Base-by-base conservation (phyloP, 2,797 vertebrate genomes). In the Sebastiscus albofasciatus region DNA sequence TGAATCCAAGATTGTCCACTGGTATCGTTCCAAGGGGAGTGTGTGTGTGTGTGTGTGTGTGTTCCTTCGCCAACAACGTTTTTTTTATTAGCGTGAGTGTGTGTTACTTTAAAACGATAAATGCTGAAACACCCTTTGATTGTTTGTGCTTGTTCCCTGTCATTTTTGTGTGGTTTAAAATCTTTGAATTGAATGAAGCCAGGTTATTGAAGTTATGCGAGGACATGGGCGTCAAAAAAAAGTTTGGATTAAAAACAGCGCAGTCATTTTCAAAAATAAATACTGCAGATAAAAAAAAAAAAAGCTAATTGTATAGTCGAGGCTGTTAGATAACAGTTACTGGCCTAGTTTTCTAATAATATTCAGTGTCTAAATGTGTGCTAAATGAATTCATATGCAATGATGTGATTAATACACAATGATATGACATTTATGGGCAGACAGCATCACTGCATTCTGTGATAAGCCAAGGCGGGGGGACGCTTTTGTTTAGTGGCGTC, bases 401-500 rank as follows among this genome's bases (percentile, higher is more conserved):
- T 76, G 31, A 80, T 84, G 88, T 80, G 66, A 85, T 90, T 84
- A 77, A 82, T 81, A 80, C 75, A 70, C 71, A 83, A 67, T 76
- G 64, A 89, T 83, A 64, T 70, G 81, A 87, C 77, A 78, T 88
- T 87, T 67, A 83, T 69, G 16, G 60, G 58, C 74, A 73, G 74
- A 80, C 67, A 62, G 79, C 82, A 87, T 89, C 77, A 66, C 71
- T 77, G 82, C 42, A 61, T 85, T 87, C 70, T 90, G 56, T 22
- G 65, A 90, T 90, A 82, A 90, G 79, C 77, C 24, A 66, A 33
- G 52, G 52, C 52, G 33, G 56, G 77, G 54, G 67, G 67, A 36
- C 3, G 72, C 82, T 84, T 91, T 93, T 93, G 89, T 94, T 92
- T 79, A 61, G 70, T 69, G 55, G 82, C 56, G 80, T 89, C 81